These are phyloP conservation scores for Ypsolopha sequella DNA, from an alignment of 2,888 invertebrate genomes.

Conservation along the genomic window DNA sequence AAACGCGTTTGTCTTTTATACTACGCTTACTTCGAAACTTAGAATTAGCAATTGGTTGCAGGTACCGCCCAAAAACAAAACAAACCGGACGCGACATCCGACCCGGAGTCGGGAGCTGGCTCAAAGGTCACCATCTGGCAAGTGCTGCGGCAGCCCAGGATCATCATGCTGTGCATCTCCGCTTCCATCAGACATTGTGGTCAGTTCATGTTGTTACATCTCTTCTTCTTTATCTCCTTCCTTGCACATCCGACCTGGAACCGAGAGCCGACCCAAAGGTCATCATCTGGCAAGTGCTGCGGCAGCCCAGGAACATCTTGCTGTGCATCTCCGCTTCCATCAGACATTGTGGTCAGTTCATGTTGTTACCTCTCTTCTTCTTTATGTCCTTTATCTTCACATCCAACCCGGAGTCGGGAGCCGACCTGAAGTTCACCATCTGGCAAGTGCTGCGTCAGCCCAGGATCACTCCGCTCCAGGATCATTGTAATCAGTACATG, in stretches of 20 bases:
- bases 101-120: slow-evolving; percentile 43
- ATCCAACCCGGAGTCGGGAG: slow-evolving; percentile 35
- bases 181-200: slow-evolving; percentile 91
- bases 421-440: slow-evolving; percentile 69
- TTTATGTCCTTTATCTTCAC: too few species aligned
- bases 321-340: slow-evolving; percentile 90
- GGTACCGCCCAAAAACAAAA: neutral
- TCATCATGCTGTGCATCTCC: slow-evolving; percentile 85
- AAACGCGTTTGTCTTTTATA: too few species aligned
- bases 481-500: slow-evolving; percentile 78
- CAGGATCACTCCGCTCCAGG: slow-evolving; percentile 84
- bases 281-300: slow-evolving; percentile 81
- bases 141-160: slow-evolving; percentile 81
- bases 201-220: slow-evolving; percentile 27
- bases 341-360: slow-evolving; percentile 80
- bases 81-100: slow-evolving; percentile 11
- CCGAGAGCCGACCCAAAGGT: slow-evolving; percentile 61
- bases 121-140: slow-evolving; percentile 78
- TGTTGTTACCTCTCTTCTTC: too few species aligned
- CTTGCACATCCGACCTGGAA: slow-evolving; percentile 26
- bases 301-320: slow-evolving; percentile 82
- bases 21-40: too few species aligned
- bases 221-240: too few species aligned
- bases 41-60: neutral
- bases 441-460: slow-evolving; percentile 86